Evolutionary conservation across 2,113 vertebrate genomes (phyloP), one percentile per base, ranked within the genome.

Genomic region (Monopterus albus): DNA sequence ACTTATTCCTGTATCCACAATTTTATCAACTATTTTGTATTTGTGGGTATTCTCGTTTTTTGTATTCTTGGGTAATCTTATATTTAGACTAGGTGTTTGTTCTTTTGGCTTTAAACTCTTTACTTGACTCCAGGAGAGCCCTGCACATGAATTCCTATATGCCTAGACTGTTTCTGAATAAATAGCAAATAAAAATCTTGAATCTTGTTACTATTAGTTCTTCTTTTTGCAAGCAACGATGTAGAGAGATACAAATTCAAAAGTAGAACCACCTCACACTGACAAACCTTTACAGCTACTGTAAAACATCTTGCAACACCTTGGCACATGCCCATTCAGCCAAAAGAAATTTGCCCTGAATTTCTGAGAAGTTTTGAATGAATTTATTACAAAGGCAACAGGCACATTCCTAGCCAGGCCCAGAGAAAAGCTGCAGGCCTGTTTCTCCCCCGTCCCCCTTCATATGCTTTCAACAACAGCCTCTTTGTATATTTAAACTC

Each of bases 281-380:
- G 23, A 20, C 4, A 11, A 26, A 45, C 20, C 29, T 76, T 42
- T 18, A 52, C 23, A 72, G 67, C 64, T 57, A 51, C 53, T 8
- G 28, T 43, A 53, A n/a, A n/a, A n/a, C 39, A 76, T 62, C 55
- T 55, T 49, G 52, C 35, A 65, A 72, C 52, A 70, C 45, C 46
- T 31, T 36, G 63, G 64, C 74, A 86, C 31, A 18, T 14, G 43
- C 45, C 56, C 40, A 65, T 86, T 92, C 90, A 94, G 91, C 91
- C 92, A 94, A 93, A 89, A 91, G 70, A 38, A 90, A 83, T 81
- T 87, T 77, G 79, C 70, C 74, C 76, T 61, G 83, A 78, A 82
- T 85, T 72, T 75, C 73, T 60, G 66, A n/a, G 69, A 53, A 87
- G 73, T 79, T 84, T 69, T n/a, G 75, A 91, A 92, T 31, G 87